Evolutionary conservation across 2,113 vertebrate genomes (phyloP).

Genomic region (Anoplopoma fimbria): DNA sequence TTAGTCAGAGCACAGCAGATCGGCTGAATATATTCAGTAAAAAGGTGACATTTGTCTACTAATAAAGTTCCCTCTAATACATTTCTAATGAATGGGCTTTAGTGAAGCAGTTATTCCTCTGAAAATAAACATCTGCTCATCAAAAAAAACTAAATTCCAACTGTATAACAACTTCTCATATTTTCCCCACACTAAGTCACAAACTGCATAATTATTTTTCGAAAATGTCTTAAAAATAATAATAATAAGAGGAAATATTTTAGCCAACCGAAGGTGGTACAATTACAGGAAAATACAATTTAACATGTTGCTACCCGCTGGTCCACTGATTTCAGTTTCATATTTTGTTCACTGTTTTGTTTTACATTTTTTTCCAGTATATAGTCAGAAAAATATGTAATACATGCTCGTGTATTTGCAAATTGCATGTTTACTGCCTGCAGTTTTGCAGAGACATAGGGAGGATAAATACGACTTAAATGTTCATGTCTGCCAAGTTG

Average conservation of each 20-base stretch:
- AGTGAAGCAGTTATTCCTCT: not conserved
- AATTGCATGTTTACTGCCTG: not conserved
- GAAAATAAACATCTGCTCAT: constrained; percentile 6
- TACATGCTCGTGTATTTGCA: not conserved
- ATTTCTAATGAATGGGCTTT: constrained; percentile 2
- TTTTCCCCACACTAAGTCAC: not conserved
- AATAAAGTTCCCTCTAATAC: constrained; percentile 2
- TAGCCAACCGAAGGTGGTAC: not conserved
- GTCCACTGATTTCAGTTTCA: not conserved
- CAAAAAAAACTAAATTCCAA: not conserved
- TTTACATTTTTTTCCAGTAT: not conserved
- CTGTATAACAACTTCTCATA: not conserved
- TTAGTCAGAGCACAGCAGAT: constrained; percentile 12
- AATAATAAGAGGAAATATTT: not conserved
- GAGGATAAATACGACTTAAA: not conserved
- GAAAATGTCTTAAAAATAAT: not conserved
- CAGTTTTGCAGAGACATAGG: not conserved
- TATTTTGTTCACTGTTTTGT: not conserved
- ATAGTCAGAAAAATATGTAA: not conserved
- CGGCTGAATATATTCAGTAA: constrained; percentile 5
- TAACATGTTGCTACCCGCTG: not conserved
- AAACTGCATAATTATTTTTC: not conserved
- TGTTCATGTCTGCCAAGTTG: constrained; percentile 6
- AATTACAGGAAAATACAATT: not conserved
- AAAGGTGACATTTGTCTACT: not conserved